Evolutionary conservation across 2,113 vertebrate genomes (phyloP).

Genomic region (Oceanodroma tethys): DNA sequence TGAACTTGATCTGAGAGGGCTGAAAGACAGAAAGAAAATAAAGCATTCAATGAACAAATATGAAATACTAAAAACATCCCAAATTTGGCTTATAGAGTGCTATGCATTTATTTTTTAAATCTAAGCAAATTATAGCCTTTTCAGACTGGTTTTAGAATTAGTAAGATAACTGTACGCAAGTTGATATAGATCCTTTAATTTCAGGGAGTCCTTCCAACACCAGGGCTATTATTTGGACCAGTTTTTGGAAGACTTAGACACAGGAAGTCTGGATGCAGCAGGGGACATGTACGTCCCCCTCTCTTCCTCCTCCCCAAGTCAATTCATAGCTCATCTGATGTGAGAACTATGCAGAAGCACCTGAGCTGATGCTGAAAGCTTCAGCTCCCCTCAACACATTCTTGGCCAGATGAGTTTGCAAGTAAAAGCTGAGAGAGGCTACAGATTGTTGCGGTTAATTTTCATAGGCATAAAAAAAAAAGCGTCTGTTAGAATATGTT

Average conservation of each 20-base stretch:
- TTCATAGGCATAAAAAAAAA: neutral
- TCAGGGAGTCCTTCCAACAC: neutral
- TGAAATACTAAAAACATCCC: neutral
- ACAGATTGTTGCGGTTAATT: neutral
- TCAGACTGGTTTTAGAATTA: neutral
- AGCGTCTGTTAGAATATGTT: neutral
- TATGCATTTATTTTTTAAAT: neutral
- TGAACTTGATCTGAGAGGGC: constrained; percentile 99
- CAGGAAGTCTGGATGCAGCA: neutral
- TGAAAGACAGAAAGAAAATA: constrained; percentile 52
- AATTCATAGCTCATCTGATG: neutral
- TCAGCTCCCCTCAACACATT: neutral
- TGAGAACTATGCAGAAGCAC: neutral
- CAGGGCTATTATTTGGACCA: neutral
- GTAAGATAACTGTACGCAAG: neutral
- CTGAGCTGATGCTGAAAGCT: neutral
- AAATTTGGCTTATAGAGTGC: neutral
- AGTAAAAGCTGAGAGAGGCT: neutral
- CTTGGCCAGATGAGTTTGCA: neutral
- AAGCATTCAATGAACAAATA: neutral
- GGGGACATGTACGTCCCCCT: neutral
- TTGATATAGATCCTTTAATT: neutral
- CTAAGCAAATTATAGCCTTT: neutral
- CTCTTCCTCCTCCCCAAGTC: neutral
- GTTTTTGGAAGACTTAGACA: neutral